Evolutionary conservation across 2,888 invertebrate genomes (phyloP).

Genomic region (Andrena fulva): DNA sequence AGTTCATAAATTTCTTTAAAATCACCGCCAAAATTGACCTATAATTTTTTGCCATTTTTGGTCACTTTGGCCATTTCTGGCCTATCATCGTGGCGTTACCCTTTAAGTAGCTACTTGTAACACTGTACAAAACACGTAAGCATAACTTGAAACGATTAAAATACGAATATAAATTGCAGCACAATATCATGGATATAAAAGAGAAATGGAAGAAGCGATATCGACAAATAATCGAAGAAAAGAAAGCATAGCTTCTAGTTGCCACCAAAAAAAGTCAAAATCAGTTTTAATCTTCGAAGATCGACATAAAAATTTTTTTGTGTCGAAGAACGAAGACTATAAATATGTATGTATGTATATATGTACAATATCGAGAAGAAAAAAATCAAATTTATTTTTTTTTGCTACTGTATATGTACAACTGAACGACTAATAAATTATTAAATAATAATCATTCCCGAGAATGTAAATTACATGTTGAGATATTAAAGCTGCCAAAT

Average conservation of each 20-base stretch:
- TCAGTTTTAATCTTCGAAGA: conserved; percentile 11
- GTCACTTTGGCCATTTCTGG: neutral
- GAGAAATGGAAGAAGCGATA: conserved; percentile 76
- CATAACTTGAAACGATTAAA: neutral
- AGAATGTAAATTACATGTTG: too few species aligned
- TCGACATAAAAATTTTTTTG: conserved; percentile 6
- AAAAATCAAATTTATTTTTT: conserved; percentile 44
- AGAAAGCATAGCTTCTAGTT: neutral
- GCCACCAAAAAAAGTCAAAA: neutral
- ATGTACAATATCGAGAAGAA: conserved; percentile 6
- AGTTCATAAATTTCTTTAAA: too few species aligned
- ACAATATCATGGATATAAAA: conserved; percentile 75
- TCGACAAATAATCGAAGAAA: conserved; percentile 53
- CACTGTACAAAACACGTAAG: neutral
- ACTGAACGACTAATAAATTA: conserved; percentile 32
- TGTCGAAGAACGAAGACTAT: neutral
- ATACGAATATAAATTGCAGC: conserved; percentile 67
- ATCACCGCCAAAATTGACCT: too few species aligned
- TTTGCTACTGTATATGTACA: conserved; percentile 27
- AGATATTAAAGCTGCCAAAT: too few species aligned
- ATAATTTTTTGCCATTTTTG: too few species aligned
- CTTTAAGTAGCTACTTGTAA: neutral
- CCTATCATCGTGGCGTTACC: too few species aligned
- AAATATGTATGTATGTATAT: conserved; percentile 10
- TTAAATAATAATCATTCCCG: neutral